phyloP scores from a whole-genome alignment of 2,113 vertebrate species.

The Microcebus jonahi region DNA sequence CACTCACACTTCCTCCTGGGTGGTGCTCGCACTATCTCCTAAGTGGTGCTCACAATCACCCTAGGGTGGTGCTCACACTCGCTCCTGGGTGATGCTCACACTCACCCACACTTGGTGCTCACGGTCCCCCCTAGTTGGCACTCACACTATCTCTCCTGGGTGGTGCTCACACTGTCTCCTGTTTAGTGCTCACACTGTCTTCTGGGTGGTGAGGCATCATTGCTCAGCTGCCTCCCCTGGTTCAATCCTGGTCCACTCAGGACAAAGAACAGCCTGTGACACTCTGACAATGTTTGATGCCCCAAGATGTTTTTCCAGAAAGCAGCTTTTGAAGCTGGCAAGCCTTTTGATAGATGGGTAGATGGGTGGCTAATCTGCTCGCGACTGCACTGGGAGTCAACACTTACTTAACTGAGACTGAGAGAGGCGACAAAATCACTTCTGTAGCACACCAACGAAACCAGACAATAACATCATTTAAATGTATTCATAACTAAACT shows the following conservation, averaged over 20 bases:
- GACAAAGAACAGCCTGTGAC: neutral
- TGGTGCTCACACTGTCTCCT: neutral
- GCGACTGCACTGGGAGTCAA: too few species aligned
- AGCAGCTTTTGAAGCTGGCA: neutral
- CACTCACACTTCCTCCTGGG: too few species aligned
- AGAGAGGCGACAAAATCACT: neutral
- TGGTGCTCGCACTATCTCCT: too few species aligned
- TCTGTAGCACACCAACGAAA: neutral
- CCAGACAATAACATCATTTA: neutral
- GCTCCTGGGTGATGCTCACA: fast-evolving
- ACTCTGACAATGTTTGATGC: too few species aligned
- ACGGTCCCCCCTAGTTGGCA: neutral
- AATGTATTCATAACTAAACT: neutral
- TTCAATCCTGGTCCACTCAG: neutral
- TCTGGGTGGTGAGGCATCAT: neutral
- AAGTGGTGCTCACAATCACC: neutral
- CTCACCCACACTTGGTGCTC: neutral
- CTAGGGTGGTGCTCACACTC: neutral
- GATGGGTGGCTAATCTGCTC: neutral
- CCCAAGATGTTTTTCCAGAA: neutral
- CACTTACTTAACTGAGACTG: neutral
- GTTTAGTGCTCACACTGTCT: neutral
- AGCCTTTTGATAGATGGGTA: neutral
- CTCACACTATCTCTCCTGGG: neutral
- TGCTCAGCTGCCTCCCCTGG: too few species aligned